These are phyloP conservation scores for Aradophagus sp. DNA, from an alignment of 1,140 invertebrate genomes.

Conservation along the genomic window DNA sequence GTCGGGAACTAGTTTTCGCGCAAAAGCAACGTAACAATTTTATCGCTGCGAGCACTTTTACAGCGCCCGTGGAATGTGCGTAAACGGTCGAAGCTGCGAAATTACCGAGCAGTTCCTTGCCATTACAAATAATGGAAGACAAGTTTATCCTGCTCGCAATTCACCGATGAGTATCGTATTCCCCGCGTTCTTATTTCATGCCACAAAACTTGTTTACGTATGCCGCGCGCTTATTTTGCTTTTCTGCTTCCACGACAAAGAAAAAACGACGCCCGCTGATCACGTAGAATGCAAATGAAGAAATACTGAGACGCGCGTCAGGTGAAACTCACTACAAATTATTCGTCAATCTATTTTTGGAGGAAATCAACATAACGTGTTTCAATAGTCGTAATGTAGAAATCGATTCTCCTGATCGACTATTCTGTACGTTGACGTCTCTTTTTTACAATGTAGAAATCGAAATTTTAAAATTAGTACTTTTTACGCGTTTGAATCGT, in stretches of 20 bases:
- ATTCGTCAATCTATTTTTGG: constrained; percentile 20
- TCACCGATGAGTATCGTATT: constrained; percentile 37
- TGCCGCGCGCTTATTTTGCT: constrained; percentile 32
- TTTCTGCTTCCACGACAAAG: constrained; percentile 16
- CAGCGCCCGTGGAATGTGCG: constrained; percentile 16
- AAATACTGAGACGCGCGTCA: constrained; percentile 23
- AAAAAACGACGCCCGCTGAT: constrained; percentile 27
- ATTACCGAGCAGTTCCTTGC: constrained; percentile 25
- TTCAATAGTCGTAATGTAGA: too few relatives aligned
- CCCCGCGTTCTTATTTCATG: constrained; percentile 17
- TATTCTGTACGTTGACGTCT: too few relatives aligned
- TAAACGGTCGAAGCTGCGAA: constrained; percentile 19
- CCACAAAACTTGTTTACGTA: constrained; percentile 42
- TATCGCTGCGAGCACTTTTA: constrained; percentile 11
- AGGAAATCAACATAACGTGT: constrained; percentile 15
- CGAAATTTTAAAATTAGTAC: too few relatives aligned
- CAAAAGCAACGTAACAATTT: constrained; percentile 2
- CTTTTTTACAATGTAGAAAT: too few relatives aligned
- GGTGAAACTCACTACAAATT: constrained; percentile 30
- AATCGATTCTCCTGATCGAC: constrained; percentile 3
- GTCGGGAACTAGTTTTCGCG: constrained; percentile 16
- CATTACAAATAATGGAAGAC: constrained; percentile 36
- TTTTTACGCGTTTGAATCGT: too few relatives aligned
- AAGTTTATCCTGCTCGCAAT: constrained; percentile 12
- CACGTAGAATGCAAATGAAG: constrained; percentile 42